Conservation (phyloP, 2,113 vertebrate species). For the Otocyon megalotis region DNA sequence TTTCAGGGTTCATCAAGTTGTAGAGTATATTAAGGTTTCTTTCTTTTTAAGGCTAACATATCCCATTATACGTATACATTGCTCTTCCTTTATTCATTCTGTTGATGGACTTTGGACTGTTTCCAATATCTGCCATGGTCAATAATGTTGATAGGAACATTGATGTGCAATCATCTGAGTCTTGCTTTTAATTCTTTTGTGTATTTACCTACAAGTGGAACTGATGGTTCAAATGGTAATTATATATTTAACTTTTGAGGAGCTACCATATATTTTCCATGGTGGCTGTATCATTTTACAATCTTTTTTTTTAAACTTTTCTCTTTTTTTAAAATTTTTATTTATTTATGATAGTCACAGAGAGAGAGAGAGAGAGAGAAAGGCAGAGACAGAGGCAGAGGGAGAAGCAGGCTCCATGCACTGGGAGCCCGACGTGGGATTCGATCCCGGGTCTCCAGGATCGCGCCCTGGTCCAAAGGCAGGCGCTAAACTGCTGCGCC, state of each 20-base stretch:
- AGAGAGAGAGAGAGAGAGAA: too few relatives aligned
- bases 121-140: background rate
- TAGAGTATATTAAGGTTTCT: background rate
- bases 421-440: too few relatives aligned
- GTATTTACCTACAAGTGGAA: background rate
- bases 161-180: background rate
- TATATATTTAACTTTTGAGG: background rate
- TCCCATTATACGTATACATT: background rate
- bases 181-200: background rate
- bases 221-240: background rate
- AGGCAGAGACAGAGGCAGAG: too few relatives aligned
- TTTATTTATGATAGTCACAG: too few relatives aligned
- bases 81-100: background rate
- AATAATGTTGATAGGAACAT: background rate
- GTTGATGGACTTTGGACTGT: background rate
- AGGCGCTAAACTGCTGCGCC: too few relatives aligned
- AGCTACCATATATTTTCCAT: background rate
- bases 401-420: too few relatives aligned
- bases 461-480: too few relatives aligned
- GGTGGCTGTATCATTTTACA: background rate
- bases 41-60: background rate
- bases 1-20: background rate
- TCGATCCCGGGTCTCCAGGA: too few relatives aligned
- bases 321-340: too few relatives aligned
- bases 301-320: too few relatives aligned